phyloP scores from a whole-genome alignment of 2,888 invertebrate species.

The Patella pellucida region DNA sequence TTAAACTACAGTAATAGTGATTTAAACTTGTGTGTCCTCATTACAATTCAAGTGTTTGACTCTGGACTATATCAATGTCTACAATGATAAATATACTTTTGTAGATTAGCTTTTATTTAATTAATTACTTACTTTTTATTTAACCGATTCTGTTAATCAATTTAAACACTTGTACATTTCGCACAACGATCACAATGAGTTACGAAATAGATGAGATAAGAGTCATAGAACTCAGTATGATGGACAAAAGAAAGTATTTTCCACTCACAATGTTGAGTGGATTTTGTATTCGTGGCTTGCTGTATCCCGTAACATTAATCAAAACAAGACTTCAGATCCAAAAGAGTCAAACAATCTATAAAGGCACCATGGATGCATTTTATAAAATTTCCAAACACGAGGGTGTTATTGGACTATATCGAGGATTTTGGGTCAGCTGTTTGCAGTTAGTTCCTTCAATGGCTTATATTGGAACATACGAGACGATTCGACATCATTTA shows the following conservation, averaged over 20 bases:
- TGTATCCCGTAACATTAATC: slow-evolving; percentile 93
- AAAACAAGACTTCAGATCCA: slow-evolving; percentile 89
- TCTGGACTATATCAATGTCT: too few relatives aligned
- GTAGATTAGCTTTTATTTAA: too few relatives aligned
- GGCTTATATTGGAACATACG: slow-evolving; percentile 91
- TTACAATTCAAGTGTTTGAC: too few relatives aligned
- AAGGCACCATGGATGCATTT: slow-evolving; percentile 86
- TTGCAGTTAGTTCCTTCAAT: slow-evolving; percentile 76
- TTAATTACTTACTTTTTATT: too few relatives aligned
- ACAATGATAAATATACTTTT: too few relatives aligned
- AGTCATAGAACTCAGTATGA: slow-evolving; percentile 97
- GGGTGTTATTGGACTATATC: slow-evolving; percentile 85
- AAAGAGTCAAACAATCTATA: slow-evolving; percentile 77
- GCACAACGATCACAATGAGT: slow-evolving; percentile 24
- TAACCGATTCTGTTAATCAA: too few relatives aligned
- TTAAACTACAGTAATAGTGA: too few relatives aligned
- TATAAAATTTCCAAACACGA: slow-evolving; percentile 87
- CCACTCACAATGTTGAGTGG: slow-evolving; percentile 92
- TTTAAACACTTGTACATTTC: background rate
- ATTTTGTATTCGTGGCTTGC: slow-evolving; percentile 73
- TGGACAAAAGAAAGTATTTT: slow-evolving; percentile 95
- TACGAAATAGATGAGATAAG: slow-evolving; percentile 48
- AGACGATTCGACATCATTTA: slow-evolving; percentile 87
- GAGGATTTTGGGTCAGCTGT: slow-evolving; percentile 95
- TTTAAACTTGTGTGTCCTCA: too few relatives aligned